Conservation (phyloP, 2,113 vertebrate species). For the Hippocampus comes region DNA sequence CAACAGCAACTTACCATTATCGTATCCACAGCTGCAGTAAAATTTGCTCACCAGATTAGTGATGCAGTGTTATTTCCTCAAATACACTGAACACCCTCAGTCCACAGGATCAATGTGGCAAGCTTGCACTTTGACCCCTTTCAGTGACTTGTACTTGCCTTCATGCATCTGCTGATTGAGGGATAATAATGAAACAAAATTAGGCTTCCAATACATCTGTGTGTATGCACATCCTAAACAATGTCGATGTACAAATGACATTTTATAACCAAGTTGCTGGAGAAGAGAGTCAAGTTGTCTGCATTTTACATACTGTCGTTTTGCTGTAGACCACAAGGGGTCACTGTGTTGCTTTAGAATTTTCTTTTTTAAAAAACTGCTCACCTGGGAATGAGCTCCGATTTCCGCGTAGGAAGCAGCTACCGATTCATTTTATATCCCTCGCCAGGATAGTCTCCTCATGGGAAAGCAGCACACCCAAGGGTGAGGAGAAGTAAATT, state of each 20-base stretch:
- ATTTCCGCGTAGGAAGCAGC: slow-evolving; percentile 11
- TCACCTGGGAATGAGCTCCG: slow-evolving; percentile 14
- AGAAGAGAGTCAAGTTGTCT: background rate
- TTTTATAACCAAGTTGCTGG: background rate
- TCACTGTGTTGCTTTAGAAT: slow-evolving; percentile 45
- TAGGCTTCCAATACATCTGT: background rate
- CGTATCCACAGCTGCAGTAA: too few relatives aligned
- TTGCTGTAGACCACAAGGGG: slow-evolving; percentile 42
- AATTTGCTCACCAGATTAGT: too few relatives aligned
- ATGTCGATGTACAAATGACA: background rate
- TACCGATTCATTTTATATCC: slow-evolving; percentile 56
- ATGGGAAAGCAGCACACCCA: slow-evolving; percentile 59
- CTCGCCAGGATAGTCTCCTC: slow-evolving; percentile 53
- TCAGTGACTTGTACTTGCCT: background rate
- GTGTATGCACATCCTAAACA: background rate
- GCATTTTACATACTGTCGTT: slow-evolving; percentile 16
- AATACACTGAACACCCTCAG: too few relatives aligned
- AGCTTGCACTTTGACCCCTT: background rate
- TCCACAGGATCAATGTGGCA: too few relatives aligned
- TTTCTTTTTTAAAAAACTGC: background rate
- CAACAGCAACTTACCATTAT: too few relatives aligned
- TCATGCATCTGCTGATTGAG: background rate
- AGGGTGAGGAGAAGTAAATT: slow-evolving; percentile 56
- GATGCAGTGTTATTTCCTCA: too few relatives aligned
- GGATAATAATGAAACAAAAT: background rate